phyloP scores from a whole-genome alignment of 1,140 invertebrate genomes.

The Drosophila rufa region DNA sequence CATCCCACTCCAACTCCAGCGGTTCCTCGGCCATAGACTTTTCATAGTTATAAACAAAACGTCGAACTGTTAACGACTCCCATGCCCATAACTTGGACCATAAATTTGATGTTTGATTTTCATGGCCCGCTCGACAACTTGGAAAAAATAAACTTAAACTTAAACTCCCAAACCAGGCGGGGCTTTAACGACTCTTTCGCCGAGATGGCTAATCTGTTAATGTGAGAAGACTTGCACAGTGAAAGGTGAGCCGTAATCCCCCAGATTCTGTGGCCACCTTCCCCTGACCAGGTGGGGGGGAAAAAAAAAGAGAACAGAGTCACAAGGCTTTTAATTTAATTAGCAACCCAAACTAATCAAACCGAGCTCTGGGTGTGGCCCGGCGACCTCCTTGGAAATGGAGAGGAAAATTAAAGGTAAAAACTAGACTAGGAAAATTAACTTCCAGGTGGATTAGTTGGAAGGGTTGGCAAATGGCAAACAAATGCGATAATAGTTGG shows the following conservation, averaged over 20 bases:
- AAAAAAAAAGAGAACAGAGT: neutral
- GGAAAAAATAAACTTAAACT: slow-evolving; percentile 4
- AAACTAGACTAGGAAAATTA: slow-evolving; percentile 50
- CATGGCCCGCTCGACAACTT: slow-evolving; percentile 26
- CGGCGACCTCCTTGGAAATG: slow-evolving; percentile 31
- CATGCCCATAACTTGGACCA: slow-evolving; percentile 39
- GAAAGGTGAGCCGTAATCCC: slow-evolving; percentile 40
- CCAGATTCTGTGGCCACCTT: slow-evolving; percentile 52
- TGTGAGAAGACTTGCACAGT: slow-evolving; percentile 59
- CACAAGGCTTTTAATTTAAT: slow-evolving; percentile 58
- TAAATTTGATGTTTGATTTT: slow-evolving; percentile 53
- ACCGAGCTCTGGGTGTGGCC: slow-evolving; percentile 56
- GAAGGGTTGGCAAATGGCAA: slow-evolving; percentile 70
- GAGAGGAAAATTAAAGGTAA: slow-evolving; percentile 35
- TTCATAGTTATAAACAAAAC: slow-evolving; percentile 54
- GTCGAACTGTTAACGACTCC: slow-evolving; percentile 47
- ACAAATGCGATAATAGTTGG: slow-evolving; percentile 82
- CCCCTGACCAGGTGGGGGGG: slow-evolving; percentile 25
- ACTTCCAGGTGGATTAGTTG: slow-evolving; percentile 61
- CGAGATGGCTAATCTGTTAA: slow-evolving; percentile 46
- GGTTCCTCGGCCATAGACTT: slow-evolving; percentile 1
- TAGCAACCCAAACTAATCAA: slow-evolving; percentile 52
- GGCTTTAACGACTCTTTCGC: slow-evolving; percentile 38
- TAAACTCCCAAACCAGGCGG: slow-evolving; percentile 14
- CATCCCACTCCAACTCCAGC: neutral